Evolutionary conservation across 1,140 invertebrate species (phyloP).

Genomic region (Yoshiicerus persimilis): DNA sequence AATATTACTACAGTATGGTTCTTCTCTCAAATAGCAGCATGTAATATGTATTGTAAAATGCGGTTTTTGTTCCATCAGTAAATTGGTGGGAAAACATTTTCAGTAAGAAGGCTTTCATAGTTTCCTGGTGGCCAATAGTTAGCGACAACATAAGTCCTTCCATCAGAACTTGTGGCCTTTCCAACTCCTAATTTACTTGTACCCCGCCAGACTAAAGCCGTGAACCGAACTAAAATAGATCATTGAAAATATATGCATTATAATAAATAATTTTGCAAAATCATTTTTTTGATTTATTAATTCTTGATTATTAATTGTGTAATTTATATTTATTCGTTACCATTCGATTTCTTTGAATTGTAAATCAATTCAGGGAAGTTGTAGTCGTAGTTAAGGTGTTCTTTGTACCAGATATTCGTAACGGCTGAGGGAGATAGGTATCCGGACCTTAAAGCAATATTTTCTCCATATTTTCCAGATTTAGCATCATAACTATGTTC

Average conservation of each 20-base stretch:
- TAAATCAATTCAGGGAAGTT: not conserved
- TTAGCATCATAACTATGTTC: not conserved
- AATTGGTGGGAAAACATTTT: slow-evolving; percentile 18
- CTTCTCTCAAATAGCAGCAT: no score
- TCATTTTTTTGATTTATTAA: no score
- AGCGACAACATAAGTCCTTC: slow-evolving; percentile 6
- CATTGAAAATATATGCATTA: no score
- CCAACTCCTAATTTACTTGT: slow-evolving; percentile 24
- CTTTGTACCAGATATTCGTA: slow-evolving; percentile 18
- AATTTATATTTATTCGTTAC: no score
- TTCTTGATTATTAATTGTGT: no score
- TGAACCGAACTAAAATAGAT: slow-evolving; percentile 25
- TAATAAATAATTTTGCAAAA: no score
- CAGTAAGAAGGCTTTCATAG: not conserved
- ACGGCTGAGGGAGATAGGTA: not conserved
- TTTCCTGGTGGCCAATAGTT: slow-evolving; percentile 10
- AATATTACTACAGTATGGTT: no score
- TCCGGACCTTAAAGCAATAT: not conserved
- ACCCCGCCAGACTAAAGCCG: slow-evolving; percentile 15
- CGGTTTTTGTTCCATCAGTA: not conserved
- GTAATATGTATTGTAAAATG: not conserved
- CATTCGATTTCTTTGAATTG: not conserved
- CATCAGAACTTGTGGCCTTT: not conserved
- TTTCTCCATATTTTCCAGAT: slow-evolving; percentile 14
- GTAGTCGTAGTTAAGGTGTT: slow-evolving; percentile 11